phyloP scores from a whole-genome alignment of 2,888 invertebrate species.

The Maniola hyperantus region DNA sequence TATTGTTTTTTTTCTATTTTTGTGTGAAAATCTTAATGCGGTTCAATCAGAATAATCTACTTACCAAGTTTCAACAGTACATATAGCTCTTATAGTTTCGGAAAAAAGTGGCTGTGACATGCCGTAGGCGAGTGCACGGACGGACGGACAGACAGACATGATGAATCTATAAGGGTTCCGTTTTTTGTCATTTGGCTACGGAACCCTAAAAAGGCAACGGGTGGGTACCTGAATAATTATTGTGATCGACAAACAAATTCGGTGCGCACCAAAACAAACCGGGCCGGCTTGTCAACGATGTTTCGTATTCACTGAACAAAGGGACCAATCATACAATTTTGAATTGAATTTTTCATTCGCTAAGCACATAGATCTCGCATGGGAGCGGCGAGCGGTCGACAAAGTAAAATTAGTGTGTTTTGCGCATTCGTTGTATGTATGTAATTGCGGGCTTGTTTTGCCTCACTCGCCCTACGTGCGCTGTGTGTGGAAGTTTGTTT shows the following conservation, averaged over 20 bases:
- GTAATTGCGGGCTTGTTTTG: constrained; percentile 44
- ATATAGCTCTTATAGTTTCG: too few relatives aligned
- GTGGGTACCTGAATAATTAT: constrained; percentile 33
- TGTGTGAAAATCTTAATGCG: too few relatives aligned
- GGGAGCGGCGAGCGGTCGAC: constrained; percentile 33
- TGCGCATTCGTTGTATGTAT: constrained; percentile 38
- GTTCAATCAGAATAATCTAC: too few relatives aligned
- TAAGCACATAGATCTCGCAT: constrained; percentile 41
- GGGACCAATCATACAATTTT: constrained; percentile 46
- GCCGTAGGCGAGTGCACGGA: too few relatives aligned
- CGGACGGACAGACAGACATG: too few relatives aligned
- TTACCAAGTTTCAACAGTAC: too few relatives aligned
- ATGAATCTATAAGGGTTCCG: too few relatives aligned
- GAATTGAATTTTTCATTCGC: constrained; percentile 44
- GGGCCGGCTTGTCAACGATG: constrained; percentile 34
- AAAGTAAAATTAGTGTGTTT: constrained; percentile 46
- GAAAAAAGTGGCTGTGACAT: too few relatives aligned
- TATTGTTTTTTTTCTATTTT: too few relatives aligned
- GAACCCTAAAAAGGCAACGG: constrained; percentile 23
- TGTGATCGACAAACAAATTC: constrained; percentile 36
- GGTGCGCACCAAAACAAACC: constrained; percentile 36
- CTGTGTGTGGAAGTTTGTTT: constrained; percentile 34
- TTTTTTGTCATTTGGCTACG: too few relatives aligned
- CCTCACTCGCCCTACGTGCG: constrained; percentile 35
- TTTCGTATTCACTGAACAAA: constrained; percentile 42